These are phyloP conservation scores for Henicopernis longicauda DNA, from an alignment of 2,113 vertebrate species.

Conservation along the genomic window DNA sequence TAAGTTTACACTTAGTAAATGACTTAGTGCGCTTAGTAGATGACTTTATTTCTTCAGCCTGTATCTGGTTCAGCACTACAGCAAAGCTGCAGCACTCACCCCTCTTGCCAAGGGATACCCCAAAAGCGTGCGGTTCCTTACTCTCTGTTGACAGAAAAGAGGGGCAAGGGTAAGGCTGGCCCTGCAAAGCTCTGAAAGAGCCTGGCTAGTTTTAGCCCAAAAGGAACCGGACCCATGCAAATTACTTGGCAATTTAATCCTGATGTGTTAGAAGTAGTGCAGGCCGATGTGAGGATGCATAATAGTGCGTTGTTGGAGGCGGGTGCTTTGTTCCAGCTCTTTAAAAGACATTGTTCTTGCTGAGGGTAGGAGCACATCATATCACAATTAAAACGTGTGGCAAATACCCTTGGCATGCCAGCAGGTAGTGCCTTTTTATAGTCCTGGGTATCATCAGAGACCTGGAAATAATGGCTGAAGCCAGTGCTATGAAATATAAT, in stretches of 20 bases:
- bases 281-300: background rate
- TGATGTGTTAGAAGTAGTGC: background rate
- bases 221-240: background rate
- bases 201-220: background rate
- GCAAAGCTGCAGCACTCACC: background rate
- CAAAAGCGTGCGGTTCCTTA: background rate
- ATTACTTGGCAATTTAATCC: background rate
- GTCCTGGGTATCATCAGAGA: background rate
- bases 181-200: background rate
- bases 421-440: background rate
- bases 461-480: slow-evolving; percentile 23
- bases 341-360: background rate
- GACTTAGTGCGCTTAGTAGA: background rate
- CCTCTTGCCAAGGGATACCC: background rate
- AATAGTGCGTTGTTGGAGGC: fast-evolving
- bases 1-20: background rate
- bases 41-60: background rate
- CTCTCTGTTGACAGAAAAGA: background rate
- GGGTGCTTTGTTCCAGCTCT: background rate
- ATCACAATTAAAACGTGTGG: background rate
- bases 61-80: background rate
- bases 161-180: background rate
- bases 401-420: background rate
- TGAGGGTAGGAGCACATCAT: fast-evolving
- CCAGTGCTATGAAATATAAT: slow-evolving; percentile 21